These are phyloP conservation scores for Leptodirus hochenwartii DNA, from an alignment of 2,888 invertebrate species.

Conservation along the genomic window DNA sequence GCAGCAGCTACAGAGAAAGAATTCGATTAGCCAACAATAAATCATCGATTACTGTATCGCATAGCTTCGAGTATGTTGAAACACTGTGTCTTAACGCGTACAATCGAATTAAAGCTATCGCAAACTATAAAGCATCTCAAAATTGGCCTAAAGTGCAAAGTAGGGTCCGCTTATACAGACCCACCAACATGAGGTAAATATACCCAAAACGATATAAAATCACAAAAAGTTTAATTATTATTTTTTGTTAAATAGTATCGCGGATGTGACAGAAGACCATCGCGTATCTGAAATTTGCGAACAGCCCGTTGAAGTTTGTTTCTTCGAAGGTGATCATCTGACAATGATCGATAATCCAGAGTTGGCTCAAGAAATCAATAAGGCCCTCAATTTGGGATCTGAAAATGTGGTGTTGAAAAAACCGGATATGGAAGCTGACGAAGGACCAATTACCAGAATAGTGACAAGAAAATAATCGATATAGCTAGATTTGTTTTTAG, in stretches of 20 bases:
- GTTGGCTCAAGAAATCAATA: slow-evolving; percentile 40
- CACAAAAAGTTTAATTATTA: slow-evolving; percentile 16
- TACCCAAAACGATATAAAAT: not conserved
- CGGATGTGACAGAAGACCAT: slow-evolving; percentile 35
- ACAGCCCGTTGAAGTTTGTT: slow-evolving; percentile 36
- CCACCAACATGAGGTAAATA: slow-evolving; percentile 36
- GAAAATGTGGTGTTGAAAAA: slow-evolving; percentile 3
- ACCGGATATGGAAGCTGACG: no score
- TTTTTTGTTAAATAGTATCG: no score
- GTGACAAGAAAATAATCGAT: no score
- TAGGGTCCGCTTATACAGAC: slow-evolving; percentile 41
- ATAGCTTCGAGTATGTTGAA: slow-evolving; percentile 14
- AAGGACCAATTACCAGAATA: no score
- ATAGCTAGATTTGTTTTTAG: no score
- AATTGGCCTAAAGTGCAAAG: slow-evolving; percentile 30
- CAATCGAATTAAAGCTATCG: slow-evolving; percentile 35
- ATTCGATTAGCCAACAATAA: slow-evolving; percentile 4
- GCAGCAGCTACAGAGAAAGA: slow-evolving; percentile 18
- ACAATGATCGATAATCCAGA: slow-evolving; percentile 48
- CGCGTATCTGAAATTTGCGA: slow-evolving; percentile 39
- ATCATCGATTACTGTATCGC: slow-evolving; percentile 7
- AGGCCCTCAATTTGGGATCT: slow-evolving; percentile 1
- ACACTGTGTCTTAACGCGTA: slow-evolving; percentile 28
- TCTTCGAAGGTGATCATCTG: slow-evolving; percentile 54
- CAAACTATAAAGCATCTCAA: slow-evolving; percentile 27